A percentile compares a stretch with the other conserved stretches of the same genome.
Conservation (phyloP, 2,888 invertebrate genomes). For the Phyto melanocephala region DNA sequence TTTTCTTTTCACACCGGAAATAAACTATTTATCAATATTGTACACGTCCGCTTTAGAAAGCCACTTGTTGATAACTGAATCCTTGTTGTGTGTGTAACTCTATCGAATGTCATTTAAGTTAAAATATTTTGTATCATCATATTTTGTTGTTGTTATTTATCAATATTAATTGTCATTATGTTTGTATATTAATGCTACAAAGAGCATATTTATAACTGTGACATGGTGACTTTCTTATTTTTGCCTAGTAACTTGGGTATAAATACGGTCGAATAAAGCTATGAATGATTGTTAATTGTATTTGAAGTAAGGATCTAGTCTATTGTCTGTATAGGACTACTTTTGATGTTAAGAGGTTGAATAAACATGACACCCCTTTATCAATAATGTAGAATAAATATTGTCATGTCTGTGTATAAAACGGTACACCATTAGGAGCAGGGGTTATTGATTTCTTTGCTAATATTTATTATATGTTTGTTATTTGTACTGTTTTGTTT, state of each 20-base stretch:
- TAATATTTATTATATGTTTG: neutral
- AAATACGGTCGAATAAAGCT: neutral
- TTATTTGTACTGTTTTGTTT: neutral
- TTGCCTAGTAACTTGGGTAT: neutral
- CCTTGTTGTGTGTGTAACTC: neutral
- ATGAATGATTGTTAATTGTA: slow-evolving; percentile 4
- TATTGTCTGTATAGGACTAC: neutral
- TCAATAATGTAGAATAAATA: neutral
- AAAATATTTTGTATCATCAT: slow-evolving; percentile 7
- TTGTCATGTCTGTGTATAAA: neutral
- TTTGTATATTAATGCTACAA: neutral
- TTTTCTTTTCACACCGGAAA: slow-evolving; percentile 27
- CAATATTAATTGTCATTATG: slow-evolving; percentile 24
- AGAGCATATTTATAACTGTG: neutral
- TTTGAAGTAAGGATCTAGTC: neutral
- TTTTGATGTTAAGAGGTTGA: neutral
- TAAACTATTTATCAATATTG: neutral
- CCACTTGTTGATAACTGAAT: slow-evolving; percentile 66
- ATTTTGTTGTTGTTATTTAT: neutral
- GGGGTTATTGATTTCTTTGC: neutral
- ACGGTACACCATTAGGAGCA: neutral
- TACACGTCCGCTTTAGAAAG: slow-evolving; percentile 55
- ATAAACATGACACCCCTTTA: slow-evolving; percentile 25
- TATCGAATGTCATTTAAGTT: neutral
- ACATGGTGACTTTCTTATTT: neutral